Percentiles rank a stretch among this genome's conserved stretches.
phyloP scores from a whole-genome alignment of 2,797 vertebrate genomes.

The Cygnus olor region DNA sequence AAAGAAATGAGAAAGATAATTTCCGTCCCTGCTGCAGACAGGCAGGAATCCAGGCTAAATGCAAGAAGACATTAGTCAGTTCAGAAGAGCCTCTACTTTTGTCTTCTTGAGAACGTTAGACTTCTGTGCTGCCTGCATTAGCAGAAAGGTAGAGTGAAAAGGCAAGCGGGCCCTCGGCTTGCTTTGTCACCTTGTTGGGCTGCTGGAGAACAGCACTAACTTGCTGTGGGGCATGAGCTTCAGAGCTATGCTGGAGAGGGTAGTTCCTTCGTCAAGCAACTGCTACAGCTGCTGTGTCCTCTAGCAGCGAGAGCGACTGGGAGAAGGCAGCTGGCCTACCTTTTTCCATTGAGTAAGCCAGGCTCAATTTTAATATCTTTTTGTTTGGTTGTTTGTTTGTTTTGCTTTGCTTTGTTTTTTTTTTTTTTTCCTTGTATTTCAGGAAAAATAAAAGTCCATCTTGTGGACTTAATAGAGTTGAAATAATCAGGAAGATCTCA shows the following conservation, averaged over 20 bases:
- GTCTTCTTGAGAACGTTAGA: neutral
- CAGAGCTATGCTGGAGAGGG: neutral
- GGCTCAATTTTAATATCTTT: slow-evolving; percentile 40
- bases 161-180: neutral
- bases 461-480: neutral
- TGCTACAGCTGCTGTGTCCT: neutral
- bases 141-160: neutral
- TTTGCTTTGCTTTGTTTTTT: too few relatives aligned
- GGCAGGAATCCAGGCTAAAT: neutral
- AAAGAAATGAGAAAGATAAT: neutral
- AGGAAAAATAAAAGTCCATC: slow-evolving; percentile 13
- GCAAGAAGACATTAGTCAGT: neutral
- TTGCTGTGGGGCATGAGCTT: neutral
- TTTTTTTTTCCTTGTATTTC: slow-evolving; percentile 9
- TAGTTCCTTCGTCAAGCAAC: neutral
- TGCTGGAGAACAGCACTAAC: neutral
- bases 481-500: slow-evolving; percentile 44
- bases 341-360: neutral
- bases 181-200: neutral
- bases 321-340: neutral
- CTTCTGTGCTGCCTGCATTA: neutral
- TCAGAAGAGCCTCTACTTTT: neutral
- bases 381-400: neutral
- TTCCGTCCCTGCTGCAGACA: neutral
- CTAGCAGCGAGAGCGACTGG: neutral